These are phyloP conservation scores for Acipenser ruthenus DNA, from an alignment of 2,797 vertebrate genomes.

Conservation along the genomic window DNA sequence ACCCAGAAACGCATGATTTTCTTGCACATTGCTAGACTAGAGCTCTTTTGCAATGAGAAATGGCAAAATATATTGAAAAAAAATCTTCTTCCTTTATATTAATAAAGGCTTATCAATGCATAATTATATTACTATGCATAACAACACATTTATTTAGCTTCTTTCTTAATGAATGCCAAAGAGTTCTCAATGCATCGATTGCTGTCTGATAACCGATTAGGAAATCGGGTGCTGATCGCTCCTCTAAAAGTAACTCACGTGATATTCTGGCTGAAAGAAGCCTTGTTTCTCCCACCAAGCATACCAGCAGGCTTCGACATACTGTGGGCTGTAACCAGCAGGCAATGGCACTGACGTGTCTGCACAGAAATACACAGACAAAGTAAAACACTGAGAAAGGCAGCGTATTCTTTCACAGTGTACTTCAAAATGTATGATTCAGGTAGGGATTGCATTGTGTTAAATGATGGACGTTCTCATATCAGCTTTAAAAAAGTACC, in stretches of 20 bases:
- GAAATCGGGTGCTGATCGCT: not conserved
- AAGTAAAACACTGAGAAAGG: not conserved
- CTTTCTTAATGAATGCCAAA: not conserved
- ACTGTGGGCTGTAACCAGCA: slow-evolving; percentile 67
- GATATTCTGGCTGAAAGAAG: slow-evolving; percentile 76
- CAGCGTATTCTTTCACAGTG: no score
- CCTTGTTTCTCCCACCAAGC: slow-evolving; percentile 80
- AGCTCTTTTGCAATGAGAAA: not conserved
- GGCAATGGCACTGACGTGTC: slow-evolving; percentile 64
- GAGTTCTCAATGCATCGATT: not conserved
- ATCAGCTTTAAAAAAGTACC: not conserved
- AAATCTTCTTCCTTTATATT: not conserved
- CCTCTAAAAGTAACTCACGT: slow-evolving; percentile 48
- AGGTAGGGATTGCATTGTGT: not conserved
- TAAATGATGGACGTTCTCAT: not conserved
- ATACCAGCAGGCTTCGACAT: slow-evolving; percentile 83
- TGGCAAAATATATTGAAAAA: not conserved
- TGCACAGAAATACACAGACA: slow-evolving; percentile 28
- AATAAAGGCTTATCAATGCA: not conserved
- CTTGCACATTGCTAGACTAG: no score
- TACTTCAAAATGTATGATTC: not conserved
- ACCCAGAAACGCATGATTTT: not conserved
- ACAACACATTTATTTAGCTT: not conserved
- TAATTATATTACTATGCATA: not conserved
- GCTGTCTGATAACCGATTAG: not conserved